phyloP scores from a whole-genome alignment of 2,797 vertebrate species.

The Pangasius krempfi region DNA sequence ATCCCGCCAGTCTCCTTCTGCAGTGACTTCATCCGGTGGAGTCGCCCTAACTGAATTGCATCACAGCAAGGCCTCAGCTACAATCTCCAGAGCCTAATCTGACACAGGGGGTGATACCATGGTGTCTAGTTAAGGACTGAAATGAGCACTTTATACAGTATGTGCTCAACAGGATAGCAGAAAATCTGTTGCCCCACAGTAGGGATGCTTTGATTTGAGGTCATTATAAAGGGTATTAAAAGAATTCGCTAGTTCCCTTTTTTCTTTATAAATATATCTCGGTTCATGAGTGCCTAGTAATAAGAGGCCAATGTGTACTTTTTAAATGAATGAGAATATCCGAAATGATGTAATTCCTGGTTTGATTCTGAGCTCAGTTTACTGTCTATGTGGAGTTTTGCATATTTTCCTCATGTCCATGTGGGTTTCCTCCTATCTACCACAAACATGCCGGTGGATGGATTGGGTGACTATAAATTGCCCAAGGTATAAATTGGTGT shows the following conservation, averaged over 20 bases:
- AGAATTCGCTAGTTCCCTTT: slow-evolving; percentile 4
- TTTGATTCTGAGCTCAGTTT: background rate
- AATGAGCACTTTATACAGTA: slow-evolving; percentile 7
- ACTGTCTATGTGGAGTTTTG: background rate
- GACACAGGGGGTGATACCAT: slow-evolving; percentile 9
- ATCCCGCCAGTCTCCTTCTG: slow-evolving; percentile 4
- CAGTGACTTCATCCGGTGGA: slow-evolving; percentile 21
- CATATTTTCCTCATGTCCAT: background rate
- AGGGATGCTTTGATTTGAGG: slow-evolving; percentile 14
- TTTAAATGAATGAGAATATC: background rate
- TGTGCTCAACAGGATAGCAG: slow-evolving; percentile 12
- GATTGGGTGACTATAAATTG: background rate
- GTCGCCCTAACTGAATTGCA: slow-evolving; percentile 26
- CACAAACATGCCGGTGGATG: background rate
- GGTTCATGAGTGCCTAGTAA: background rate
- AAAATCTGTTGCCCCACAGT: slow-evolving; percentile 20
- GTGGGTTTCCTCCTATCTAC: background rate
- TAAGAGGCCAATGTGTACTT: background rate
- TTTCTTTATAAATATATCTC: background rate
- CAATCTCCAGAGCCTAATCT: slow-evolving; percentile 15
- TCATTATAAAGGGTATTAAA: background rate
- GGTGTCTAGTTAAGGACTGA: slow-evolving; percentile 7
- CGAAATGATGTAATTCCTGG: slow-evolving; percentile 9
- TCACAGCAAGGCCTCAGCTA: slow-evolving; percentile 24
- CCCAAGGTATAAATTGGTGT: background rate